A percentile compares a stretch with the other conserved stretches of the same genome.
Evolutionary conservation across 2,113 vertebrate species (phyloP).

Genomic region (Nesoenas mayeri): DNA sequence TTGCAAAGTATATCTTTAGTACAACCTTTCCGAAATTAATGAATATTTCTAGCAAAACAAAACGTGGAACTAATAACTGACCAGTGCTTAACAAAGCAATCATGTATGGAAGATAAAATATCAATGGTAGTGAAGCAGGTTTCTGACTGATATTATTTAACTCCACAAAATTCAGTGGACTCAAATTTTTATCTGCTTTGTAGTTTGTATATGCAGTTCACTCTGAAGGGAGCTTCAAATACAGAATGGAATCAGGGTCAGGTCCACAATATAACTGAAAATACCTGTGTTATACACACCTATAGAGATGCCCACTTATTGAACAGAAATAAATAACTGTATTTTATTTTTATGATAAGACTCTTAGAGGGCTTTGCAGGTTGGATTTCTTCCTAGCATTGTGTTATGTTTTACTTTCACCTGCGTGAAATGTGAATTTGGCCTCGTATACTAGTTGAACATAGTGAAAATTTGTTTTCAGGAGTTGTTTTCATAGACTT

Average conservation of each 20-base stretch:
- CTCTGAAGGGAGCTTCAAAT: neutral
- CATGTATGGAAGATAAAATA: neutral
- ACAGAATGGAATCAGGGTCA: neutral
- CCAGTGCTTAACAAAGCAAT: slow-evolving; percentile 4
- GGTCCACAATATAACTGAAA: neutral
- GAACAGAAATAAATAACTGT: neutral
- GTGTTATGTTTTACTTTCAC: neutral
- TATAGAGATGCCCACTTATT: neutral
- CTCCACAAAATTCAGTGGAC: neutral
- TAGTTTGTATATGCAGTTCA: neutral
- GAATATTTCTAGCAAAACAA: slow-evolving; percentile 33
- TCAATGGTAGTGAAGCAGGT: neutral
- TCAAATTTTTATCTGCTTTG: neutral
- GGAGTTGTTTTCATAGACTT: neutral
- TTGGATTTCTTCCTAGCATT: neutral
- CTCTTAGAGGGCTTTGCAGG: neutral
- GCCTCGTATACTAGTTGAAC: neutral
- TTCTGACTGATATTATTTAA: neutral
- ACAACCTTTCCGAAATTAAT: slow-evolving; percentile 43
- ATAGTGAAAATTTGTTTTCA: neutral
- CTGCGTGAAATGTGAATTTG: neutral
- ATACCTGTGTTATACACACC: neutral
- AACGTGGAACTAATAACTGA: slow-evolving; percentile 22
- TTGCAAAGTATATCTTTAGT: slow-evolving; percentile 17
- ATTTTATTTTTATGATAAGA: neutral